A percentile compares a stretch with the other conserved stretches of the same genome.
These are phyloP conservation scores for Druon quercuslanigerum DNA, from an alignment of 1,140 invertebrate genomes.

Conservation along the genomic window DNA sequence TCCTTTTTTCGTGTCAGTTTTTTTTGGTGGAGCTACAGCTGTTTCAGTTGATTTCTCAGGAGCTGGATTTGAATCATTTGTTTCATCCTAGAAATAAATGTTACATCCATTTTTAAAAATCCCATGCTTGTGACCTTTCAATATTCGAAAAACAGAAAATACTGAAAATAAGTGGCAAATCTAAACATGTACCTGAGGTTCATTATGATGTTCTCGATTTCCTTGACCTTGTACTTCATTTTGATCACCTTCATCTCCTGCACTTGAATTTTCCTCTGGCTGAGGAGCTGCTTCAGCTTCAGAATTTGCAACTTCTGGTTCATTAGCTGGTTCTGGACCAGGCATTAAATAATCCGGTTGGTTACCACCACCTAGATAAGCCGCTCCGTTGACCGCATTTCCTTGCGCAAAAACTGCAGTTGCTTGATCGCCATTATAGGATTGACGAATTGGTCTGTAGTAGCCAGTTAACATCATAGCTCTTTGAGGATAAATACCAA, in stretches of 20 bases:
- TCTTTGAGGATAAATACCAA: constrained; percentile 56
- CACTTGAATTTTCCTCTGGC: constrained; percentile 35
- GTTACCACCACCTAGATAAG: constrained; percentile 57
- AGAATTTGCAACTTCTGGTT: constrained; percentile 57
- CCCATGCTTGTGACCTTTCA: no score
- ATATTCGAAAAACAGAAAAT: no score
- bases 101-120: neutral
- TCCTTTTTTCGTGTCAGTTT: constrained; percentile 46
- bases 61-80: neutral
- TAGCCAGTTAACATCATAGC: constrained; percentile 71
- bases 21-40: constrained; percentile 28
- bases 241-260: constrained; percentile 31
- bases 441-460: constrained; percentile 59
- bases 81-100: neutral
- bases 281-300: constrained; percentile 62
- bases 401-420: constrained; percentile 68
- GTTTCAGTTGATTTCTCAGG: constrained; percentile 44
- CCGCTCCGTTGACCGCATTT: constrained; percentile 63
- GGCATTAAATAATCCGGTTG: constrained; percentile 48
- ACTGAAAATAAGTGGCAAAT: no score
- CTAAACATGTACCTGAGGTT: constrained; percentile 24
- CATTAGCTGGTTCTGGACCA: constrained; percentile 57
- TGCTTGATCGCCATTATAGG: constrained; percentile 50
- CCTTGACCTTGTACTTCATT: constrained; percentile 22
- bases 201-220: constrained; percentile 36